Conservation (phyloP, 1,140 invertebrate species). For the Epicauta chinensis region DNA sequence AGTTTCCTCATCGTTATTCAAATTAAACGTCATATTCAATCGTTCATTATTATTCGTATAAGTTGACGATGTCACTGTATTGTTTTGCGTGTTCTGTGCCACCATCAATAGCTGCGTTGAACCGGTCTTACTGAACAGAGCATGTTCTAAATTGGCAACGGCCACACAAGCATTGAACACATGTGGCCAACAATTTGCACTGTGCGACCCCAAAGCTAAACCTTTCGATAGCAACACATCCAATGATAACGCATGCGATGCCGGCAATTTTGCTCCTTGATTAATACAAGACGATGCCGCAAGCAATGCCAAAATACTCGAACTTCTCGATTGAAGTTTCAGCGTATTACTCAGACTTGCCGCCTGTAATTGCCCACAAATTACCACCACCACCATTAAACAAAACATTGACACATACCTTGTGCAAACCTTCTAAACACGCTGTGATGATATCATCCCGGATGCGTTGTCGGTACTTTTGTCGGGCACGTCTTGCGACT, state of each 20-base stretch:
- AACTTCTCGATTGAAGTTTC: conserved; percentile 76
- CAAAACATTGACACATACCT: conserved; percentile 48
- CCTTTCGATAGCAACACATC: conserved; percentile 67
- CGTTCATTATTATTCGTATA: conserved; percentile 40
- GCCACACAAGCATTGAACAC: conserved; percentile 89
- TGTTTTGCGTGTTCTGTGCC: conserved; percentile 45
- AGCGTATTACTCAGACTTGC: conserved; percentile 67
- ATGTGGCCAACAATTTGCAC: conserved; percentile 87
- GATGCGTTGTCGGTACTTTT: conserved; percentile 53
- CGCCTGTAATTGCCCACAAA: conserved; percentile 45
- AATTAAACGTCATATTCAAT: conserved; percentile 47
- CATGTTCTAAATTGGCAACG: conserved; percentile 82
- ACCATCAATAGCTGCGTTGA: conserved; percentile 45
- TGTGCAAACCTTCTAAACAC: conserved; percentile 84
- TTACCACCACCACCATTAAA: background rate
- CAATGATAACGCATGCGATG: conserved; percentile 84
- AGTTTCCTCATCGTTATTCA: conserved; percentile 60
- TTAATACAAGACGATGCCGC: conserved; percentile 68
- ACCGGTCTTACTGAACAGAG: conserved; percentile 67
- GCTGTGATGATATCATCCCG: conserved; percentile 71
- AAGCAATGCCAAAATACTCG: conserved; percentile 71
- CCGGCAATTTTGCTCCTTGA: conserved; percentile 63
- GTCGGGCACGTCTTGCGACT: conserved; percentile 39
- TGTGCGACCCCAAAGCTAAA: conserved; percentile 84
- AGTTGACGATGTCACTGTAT: conserved; percentile 39